These are phyloP conservation scores for Tyrannus savana DNA, from an alignment of 2,113 vertebrate genomes.

Conservation along the genomic window DNA sequence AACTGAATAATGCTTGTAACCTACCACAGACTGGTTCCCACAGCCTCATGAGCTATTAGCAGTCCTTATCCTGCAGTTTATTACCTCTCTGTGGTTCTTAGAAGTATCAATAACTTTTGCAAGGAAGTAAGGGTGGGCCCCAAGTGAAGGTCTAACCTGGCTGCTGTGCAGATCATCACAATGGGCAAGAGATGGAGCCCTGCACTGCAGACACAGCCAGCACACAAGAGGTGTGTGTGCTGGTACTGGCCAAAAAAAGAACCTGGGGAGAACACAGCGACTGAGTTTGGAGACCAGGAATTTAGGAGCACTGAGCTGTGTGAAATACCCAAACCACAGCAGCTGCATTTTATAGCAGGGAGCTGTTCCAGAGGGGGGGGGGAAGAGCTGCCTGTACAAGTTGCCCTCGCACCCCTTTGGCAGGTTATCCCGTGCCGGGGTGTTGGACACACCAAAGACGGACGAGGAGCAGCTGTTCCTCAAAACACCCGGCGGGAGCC, in stretches of 20 bases:
- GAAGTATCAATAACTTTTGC: neutral
- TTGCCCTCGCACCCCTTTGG: neutral
- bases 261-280: neutral
- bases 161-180: neutral
- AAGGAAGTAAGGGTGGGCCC: neutral
- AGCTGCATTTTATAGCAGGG: neutral
- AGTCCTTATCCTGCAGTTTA: neutral
- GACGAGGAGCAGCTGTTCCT: neutral
- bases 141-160: neutral
- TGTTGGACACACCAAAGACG: neutral
- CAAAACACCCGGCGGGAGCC: rapidly evolving
- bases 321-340: neutral
- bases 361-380: neutral
- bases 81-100: neutral
- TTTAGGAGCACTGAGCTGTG: neutral
- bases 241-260: neutral
- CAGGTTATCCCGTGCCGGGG: neutral
- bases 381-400: neutral
- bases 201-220: neutral
- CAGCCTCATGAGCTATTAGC: neutral
- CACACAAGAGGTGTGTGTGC: no score
- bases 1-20: neutral
- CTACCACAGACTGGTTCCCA: neutral
- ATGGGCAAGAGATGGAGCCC: rapidly evolving
- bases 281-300: neutral